Conservation (phyloP, 2,113 vertebrate species). For the Dicaeum eximium region DNA sequence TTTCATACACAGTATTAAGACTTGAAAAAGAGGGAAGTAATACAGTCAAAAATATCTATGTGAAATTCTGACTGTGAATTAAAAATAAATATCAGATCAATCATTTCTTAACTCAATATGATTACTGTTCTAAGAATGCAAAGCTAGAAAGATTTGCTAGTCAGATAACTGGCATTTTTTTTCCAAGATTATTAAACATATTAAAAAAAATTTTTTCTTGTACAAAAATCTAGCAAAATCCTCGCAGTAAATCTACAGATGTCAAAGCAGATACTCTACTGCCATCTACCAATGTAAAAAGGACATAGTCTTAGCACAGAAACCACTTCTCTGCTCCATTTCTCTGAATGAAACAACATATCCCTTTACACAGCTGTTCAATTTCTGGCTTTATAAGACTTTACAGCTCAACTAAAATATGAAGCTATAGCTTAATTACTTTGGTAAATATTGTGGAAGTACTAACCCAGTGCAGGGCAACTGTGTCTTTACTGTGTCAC, state of each 20-base stretch:
- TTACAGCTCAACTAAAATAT: neutral
- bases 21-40: neutral
- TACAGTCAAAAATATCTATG: neutral
- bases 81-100: neutral
- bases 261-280: conserved; percentile 40
- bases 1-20: neutral
- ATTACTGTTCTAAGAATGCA: neutral
- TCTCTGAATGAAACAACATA: neutral
- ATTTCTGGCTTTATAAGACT: neutral
- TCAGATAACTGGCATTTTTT: neutral
- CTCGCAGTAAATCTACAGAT: neutral
- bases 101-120: neutral
- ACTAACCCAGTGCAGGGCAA: neutral
- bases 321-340: neutral
- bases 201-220: neutral
- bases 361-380: neutral
- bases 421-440: neutral
- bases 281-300: conserved; percentile 55
- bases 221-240: neutral
- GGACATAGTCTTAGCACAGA: neutral
- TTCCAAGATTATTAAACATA: neutral
- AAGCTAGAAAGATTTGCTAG: neutral
- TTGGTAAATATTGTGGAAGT: neutral
- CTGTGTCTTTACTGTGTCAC: neutral
- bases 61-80: neutral